Evolutionary conservation across 2,113 vertebrate genomes (phyloP), one percentile per base, ranked within the genome.

Genomic region (Pycnonotus jocosus): DNA sequence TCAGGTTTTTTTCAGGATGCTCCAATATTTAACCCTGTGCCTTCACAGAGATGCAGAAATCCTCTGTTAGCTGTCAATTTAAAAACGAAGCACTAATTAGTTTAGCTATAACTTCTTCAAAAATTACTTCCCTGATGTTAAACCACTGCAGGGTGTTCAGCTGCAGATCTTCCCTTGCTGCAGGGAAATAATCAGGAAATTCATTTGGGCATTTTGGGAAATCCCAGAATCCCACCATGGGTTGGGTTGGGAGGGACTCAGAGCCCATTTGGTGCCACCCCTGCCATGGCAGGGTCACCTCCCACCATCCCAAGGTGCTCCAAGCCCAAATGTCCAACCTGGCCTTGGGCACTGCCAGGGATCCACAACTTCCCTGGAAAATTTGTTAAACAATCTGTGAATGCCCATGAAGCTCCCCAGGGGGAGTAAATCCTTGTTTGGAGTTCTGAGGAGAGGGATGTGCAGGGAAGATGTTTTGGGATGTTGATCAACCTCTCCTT

Each of bases 401-500:
- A 17, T 11, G 23, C 40, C 47, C 12, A 0, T 11, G 11, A 5
- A 16, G 1, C 4, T 56, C 21, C 33, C 69, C 54, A 47, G 72
- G 35, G 38, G 33, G 8, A 3, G 0, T 2, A 4, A 64, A 64
- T 17, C 17, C 53, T 11, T 38, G 15, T 11, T 57, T 8, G 1
- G 4, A 44, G 35, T 35, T 42, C 48, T 56, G 45, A 31, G 69
- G 50, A 24, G 15, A 44, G 33, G 1, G 9, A 14, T 2, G 15
- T 6, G 18, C 2, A 1, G 30, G 42, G 61, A 12, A 53, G 61
- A 4, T 1, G 24, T 27, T 81, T 30, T 31, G 30, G 6, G 7
- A 5, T 8, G 7, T 8, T 62, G 38, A 6, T 9, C 24, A 47
- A 7, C 17, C 6, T 4, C 56, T 51, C 1, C 0, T 38, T 89